These are phyloP conservation scores for Acrocephalus arundinaceus DNA, from an alignment of 2,113 vertebrate species.

Conservation along the genomic window DNA sequence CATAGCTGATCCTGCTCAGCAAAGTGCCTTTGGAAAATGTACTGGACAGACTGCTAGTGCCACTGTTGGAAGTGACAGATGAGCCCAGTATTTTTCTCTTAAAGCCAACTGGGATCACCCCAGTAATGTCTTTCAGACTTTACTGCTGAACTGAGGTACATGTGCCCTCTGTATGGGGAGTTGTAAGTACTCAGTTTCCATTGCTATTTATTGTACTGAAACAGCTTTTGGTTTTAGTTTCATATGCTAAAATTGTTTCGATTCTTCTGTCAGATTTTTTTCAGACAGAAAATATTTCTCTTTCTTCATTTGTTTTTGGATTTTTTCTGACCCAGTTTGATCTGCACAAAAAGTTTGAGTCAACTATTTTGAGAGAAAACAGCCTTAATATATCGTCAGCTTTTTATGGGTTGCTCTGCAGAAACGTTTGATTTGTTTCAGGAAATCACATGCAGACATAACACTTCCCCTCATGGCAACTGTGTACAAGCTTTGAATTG, in stretches of 20 bases:
- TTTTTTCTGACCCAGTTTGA: background rate
- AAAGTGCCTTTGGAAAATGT: background rate
- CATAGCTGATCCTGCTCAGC: background rate
- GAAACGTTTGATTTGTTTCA: background rate
- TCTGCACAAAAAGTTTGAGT: background rate
- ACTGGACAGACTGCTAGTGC: background rate
- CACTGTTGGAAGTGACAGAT: background rate
- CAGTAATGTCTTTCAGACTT: background rate
- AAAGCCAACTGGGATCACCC: background rate
- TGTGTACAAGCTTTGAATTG: background rate
- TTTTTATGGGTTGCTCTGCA: slow-evolving; percentile 1
- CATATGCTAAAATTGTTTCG: background rate
- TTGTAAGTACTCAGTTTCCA: background rate
- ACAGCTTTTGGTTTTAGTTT: background rate
- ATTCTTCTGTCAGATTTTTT: background rate
- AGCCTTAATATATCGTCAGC: background rate
- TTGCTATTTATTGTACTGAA: background rate
- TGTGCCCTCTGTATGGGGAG: fast-evolving
- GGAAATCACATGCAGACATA: background rate
- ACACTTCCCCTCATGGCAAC: background rate
- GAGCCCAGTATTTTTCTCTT: background rate
- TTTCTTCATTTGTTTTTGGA: background rate
- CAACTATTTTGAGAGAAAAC: background rate
- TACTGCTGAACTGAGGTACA: background rate
- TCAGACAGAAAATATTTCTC: background rate